Conservation (phyloP, 2,888 invertebrate species). For the Macroteleia sp. region DNA sequence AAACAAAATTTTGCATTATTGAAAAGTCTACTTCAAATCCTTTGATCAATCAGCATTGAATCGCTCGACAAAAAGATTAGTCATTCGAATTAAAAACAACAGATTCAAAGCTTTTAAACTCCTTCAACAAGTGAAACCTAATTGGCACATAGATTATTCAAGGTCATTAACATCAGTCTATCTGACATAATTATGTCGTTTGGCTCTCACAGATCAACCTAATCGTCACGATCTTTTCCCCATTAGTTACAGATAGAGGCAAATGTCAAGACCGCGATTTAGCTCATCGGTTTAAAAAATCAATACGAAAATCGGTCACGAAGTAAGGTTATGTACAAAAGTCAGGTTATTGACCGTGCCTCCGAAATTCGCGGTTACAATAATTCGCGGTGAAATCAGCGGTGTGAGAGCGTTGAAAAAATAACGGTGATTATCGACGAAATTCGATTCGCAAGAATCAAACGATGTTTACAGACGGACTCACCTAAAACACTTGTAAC, state of each 20-base stretch:
- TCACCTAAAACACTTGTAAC: no score
- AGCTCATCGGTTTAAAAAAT: no score
- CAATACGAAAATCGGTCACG: slow-evolving; percentile 36
- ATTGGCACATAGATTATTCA: slow-evolving; percentile 46
- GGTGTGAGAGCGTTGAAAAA: background rate
- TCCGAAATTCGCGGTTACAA: slow-evolving; percentile 4
- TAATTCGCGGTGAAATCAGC: no score
- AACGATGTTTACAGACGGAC: no score
- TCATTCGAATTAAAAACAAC: background rate
- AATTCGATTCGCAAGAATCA: no score
- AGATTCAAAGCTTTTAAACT: background rate
- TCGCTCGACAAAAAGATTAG: background rate
- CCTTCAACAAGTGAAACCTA: slow-evolving; percentile 13
- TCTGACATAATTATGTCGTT: slow-evolving; percentile 32
- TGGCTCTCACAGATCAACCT: background rate
- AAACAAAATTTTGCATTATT: no score
- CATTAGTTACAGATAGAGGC: background rate
- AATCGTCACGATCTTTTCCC: background rate
- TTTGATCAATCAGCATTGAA: no score
- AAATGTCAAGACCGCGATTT: no score
- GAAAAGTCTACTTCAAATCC: no score
- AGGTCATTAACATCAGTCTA: slow-evolving; percentile 46
- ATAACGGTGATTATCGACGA: background rate
- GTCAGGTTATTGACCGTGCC: slow-evolving; percentile 33
- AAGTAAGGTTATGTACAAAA: slow-evolving; percentile 38